These are phyloP conservation scores for Musca vetustissima DNA, from an alignment of 1,140 invertebrate species.

Conservation along the genomic window DNA sequence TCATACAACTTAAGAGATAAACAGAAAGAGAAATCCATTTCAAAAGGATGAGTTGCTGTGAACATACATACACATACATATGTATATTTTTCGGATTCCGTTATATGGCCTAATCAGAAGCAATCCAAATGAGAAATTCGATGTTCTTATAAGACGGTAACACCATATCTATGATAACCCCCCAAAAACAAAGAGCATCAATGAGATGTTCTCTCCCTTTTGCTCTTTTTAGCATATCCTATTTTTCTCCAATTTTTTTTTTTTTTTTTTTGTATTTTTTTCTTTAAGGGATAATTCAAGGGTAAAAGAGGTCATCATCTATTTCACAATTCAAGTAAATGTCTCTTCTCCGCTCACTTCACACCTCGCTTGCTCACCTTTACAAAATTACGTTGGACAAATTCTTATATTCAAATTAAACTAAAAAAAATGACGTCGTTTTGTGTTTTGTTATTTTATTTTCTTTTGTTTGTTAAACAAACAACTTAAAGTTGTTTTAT, in stretches of 20 bases:
- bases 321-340: not conserved
- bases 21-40: not conserved
- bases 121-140: no score
- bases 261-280: not conserved
- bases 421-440: slow-evolving; percentile 6
- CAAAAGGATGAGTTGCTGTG: not conserved
- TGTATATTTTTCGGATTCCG: no score
- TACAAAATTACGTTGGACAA: not conserved
- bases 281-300: slow-evolving; percentile 14
- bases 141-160: no score
- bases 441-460: not conserved
- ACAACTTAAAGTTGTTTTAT: slow-evolving; percentile 14
- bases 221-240: not conserved
- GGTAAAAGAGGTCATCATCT: slow-evolving; percentile 20
- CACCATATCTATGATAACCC: no score
- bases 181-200: no score
- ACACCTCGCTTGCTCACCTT: no score
- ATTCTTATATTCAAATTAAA: not conserved
- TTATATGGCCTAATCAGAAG: no score
- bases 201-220: not conserved
- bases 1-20: not conserved
- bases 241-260: not conserved
- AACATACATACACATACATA: no score
- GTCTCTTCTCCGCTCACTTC: no score
- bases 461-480: slow-evolving; percentile 7